Conservation (phyloP, 2,888 invertebrate species). For the Ennomos fuscantarius region DNA sequence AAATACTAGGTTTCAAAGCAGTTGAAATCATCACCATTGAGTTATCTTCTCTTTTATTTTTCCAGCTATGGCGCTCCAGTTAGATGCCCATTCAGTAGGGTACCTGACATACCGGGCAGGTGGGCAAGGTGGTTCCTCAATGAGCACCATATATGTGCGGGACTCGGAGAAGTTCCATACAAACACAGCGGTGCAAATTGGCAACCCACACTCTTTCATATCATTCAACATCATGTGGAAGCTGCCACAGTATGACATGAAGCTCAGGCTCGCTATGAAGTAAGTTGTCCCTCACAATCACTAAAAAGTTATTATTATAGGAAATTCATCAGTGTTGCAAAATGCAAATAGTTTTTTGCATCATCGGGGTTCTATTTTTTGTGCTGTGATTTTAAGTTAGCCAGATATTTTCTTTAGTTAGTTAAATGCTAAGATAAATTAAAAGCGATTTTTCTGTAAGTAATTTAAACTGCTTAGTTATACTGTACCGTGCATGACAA, state of each 20-base stretch:
- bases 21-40: too few relatives aligned
- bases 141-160: conserved; percentile 93
- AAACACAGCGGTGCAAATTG: conserved; percentile 91
- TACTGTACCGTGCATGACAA: too few relatives aligned
- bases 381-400: too few relatives aligned
- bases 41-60: conserved; percentile 8
- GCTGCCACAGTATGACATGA: conserved; percentile 91
- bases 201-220: conserved; percentile 92
- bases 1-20: too few relatives aligned
- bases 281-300: conserved; percentile 73
- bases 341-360: too few relatives aligned
- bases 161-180: conserved; percentile 89
- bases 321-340: neutral
- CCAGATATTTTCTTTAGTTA: too few relatives aligned
- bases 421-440: too few relatives aligned
- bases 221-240: conserved; percentile 92
- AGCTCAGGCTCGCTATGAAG: conserved; percentile 91
- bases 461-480: too few relatives aligned
- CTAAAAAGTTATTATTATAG: neutral
- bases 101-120: conserved; percentile 93
- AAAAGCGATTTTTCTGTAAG: too few relatives aligned
- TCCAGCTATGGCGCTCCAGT: conserved; percentile 91
- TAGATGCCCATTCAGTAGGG: conserved; percentile 95
- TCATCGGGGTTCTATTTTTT: too few relatives aligned
- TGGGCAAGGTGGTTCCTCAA: conserved; percentile 87